A percentile compares a stretch with the other conserved stretches of the same genome.
Conservation (phyloP, 2,113 vertebrate species). For the Chionis minor region DNA sequence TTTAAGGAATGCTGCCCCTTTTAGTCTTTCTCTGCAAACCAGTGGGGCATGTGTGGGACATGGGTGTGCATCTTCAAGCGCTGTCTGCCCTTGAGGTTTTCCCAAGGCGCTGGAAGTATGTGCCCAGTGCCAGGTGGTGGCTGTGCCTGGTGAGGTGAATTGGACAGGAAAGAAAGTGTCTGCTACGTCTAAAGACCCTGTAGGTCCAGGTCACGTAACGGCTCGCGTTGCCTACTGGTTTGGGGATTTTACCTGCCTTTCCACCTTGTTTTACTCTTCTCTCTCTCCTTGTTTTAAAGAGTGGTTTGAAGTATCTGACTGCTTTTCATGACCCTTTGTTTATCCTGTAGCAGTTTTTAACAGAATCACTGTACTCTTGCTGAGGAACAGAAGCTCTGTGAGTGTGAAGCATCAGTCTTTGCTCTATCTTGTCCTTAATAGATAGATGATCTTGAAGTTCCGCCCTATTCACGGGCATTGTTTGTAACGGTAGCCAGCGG, state of each 20-base stretch:
- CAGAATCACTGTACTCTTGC: background rate
- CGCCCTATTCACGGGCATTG: background rate
- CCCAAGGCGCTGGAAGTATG: background rate
- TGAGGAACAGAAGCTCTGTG: background rate
- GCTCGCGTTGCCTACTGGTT: background rate
- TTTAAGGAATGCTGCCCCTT: background rate
- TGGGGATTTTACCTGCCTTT: background rate
- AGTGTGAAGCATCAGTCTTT: background rate
- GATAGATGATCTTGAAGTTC: background rate
- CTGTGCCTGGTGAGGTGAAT: background rate
- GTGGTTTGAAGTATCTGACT: background rate
- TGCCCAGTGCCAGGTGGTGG: background rate
- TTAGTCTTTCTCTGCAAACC: background rate
- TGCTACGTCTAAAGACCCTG: background rate
- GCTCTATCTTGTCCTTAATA: background rate
- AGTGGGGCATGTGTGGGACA: background rate
- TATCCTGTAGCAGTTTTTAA: background rate
- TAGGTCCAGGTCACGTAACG: background rate
- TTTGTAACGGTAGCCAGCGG: background rate
- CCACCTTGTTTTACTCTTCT: background rate
- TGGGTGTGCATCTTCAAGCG: background rate
- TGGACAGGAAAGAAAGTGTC: background rate
- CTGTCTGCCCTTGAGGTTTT: background rate
- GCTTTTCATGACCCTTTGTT: background rate
- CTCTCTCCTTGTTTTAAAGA: background rate